Evolutionary conservation across 2,797 vertebrate species (phyloP), one percentile per base, ranked within the genome.

Genomic region (Centroberyx gerrardi): DNA sequence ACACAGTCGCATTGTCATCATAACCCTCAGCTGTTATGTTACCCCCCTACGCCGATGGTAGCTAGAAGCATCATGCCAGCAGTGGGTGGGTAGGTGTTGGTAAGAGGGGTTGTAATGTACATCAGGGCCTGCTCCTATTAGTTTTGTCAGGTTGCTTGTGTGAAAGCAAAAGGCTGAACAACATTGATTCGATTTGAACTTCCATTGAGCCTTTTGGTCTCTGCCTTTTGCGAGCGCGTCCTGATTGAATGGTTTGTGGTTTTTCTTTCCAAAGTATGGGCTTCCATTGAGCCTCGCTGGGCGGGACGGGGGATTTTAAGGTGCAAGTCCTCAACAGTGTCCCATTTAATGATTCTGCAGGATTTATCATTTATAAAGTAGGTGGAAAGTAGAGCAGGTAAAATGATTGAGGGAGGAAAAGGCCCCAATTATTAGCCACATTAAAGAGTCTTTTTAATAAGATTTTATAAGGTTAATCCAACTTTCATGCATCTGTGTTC

Each of bases 51-150:
- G 72, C 79, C 72, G 61, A 92, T 93, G 92, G 92, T 84, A 94
- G 92, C 94, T 93, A 91, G 86, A 95, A 95, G 95, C 95, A 90
- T 94, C 95, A 96, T 96, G 95, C 95, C 92, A 95, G 94, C 91
- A 59, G 89, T 92, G 90, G 80, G 87, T 89, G 88, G 83, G 76
- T 69, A 76, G 82, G 92, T 93, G 90, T 90, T 81, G 80, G 74
- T 86, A 91, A 84, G 49, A 87, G 83, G 78, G 84, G 76, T 88
- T 78, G 76, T 89, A 83, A 91, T 89, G 86, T 93, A 85, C 64
- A 82, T 83, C 51, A 53, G 76, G 81, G 51, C 64, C 92, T 90
- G 81, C 82, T 83, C 84, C 85, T 90, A 85, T 86, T 82, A 65
- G 75, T 88, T 22, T 84, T 80, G 72, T 91, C 85, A 83, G 88